Evolutionary conservation across 2,888 invertebrate genomes (phyloP).

Genomic region (Osedax frankpressi): DNA sequence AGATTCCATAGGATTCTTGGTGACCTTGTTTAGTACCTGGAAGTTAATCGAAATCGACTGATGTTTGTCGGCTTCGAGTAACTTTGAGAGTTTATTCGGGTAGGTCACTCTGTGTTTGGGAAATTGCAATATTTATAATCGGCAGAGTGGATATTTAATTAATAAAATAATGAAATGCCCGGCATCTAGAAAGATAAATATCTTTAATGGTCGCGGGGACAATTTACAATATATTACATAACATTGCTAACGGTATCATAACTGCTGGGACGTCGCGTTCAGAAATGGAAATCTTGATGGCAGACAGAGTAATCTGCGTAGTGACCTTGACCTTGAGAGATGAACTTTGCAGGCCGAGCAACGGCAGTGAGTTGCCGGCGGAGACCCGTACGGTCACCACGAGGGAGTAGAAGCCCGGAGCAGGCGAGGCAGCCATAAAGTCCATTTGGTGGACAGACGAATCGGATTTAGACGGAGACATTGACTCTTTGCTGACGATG

Average conservation of each 20-base stretch:
- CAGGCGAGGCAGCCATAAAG: neutral
- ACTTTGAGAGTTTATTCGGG: constrained; percentile 59
- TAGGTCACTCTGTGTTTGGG: constrained; percentile 54
- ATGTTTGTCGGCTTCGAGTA: constrained; percentile 71
- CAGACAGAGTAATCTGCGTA: constrained; percentile 52
- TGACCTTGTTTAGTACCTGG: constrained; percentile 60
- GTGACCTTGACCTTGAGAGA: constrained; percentile 43
- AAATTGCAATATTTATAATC: neutral
- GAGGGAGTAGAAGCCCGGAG: neutral
- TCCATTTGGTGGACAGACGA: neutral
- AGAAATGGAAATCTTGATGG: constrained; percentile 70
- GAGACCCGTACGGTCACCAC: too few relatives aligned
- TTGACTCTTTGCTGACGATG: neutral
- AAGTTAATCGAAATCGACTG: constrained; percentile 77
- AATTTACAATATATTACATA: too few relatives aligned
- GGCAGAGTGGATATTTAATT: too few relatives aligned
- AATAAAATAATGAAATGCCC: too few relatives aligned
- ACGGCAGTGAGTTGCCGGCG: too few relatives aligned
- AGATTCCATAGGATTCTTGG: constrained; percentile 53
- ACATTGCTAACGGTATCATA: neutral
- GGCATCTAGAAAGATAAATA: too few relatives aligned
- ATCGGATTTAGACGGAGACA: neutral
- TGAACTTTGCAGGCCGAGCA: neutral
- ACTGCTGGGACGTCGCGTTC: constrained; percentile 60
- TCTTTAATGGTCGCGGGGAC: too few relatives aligned